Evolutionary conservation across 2,888 invertebrate genomes (phyloP).

Genomic region (Galeopsomyia nigrocyanea): DNA sequence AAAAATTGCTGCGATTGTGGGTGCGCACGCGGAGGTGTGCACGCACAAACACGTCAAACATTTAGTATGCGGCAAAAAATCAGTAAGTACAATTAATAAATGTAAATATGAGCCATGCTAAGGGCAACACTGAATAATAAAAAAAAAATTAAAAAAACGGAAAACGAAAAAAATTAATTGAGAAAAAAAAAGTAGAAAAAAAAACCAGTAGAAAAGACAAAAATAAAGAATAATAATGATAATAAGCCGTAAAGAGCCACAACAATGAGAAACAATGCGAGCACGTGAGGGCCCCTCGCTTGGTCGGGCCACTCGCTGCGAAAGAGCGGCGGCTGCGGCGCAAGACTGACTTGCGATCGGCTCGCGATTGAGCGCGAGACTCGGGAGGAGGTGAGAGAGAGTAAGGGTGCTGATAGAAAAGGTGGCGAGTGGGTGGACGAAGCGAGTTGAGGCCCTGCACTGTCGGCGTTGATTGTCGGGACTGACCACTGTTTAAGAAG

Average conservation of each 20-base stretch:
- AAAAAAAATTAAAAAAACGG: conserved; percentile 52
- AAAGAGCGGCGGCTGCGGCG: too few relatives aligned
- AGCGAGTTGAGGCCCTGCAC: conserved; percentile 43
- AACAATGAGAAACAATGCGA: conserved; percentile 70
- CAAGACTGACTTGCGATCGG: too few relatives aligned
- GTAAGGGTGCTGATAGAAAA: neutral
- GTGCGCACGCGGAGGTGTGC: conserved; percentile 8
- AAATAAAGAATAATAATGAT: conserved; percentile 57
- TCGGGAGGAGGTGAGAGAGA: neutral
- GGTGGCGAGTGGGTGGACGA: conserved; percentile 18
- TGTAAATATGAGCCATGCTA: conserved; percentile 67
- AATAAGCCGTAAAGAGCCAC: conserved; percentile 69
- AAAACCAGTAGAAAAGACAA: conserved; percentile 2
- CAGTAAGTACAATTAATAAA: conserved; percentile 39
- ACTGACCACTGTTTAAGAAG: conserved; percentile 70
- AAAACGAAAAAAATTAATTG: conserved; percentile 53
- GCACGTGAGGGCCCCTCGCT: conserved; percentile 63
- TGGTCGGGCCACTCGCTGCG: conserved; percentile 36
- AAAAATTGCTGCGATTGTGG: conserved; percentile 18
- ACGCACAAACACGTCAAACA: neutral
- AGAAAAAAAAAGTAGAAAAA: neutral
- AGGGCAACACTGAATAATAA: conserved; percentile 66
- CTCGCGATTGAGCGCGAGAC: neutral
- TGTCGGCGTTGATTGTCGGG: conserved; percentile 64
- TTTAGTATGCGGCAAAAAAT: conserved; percentile 3